phyloP scores from a whole-genome alignment of 1,140 invertebrate genomes.

The Ceratitis capitata region DNA sequence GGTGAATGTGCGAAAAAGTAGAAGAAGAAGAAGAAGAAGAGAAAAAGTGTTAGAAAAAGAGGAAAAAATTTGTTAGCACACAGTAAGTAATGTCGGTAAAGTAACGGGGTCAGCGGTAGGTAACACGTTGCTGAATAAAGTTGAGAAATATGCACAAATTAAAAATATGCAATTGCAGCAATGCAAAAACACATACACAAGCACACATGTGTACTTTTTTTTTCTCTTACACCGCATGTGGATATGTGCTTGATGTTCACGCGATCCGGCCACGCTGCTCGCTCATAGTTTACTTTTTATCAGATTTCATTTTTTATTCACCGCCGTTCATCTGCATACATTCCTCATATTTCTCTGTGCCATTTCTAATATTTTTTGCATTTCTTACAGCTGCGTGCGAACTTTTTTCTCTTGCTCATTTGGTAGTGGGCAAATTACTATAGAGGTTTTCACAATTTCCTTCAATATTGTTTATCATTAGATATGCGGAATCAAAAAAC shows the following conservation, averaged over 20 bases:
- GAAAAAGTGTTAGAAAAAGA: neutral
- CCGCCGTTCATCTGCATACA: constrained; percentile 10
- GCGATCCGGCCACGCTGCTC: neutral
- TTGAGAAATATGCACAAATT: constrained; percentile 39
- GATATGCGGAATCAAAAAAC: no score
- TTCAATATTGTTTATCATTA: no score
- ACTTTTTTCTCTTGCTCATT: constrained; percentile 19
- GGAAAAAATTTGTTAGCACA: no score
- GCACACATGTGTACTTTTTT: neutral
- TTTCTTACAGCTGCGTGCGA: neutral
- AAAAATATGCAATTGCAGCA: constrained; percentile 29
- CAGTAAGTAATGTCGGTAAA: no score
- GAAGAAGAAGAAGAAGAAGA: neutral
- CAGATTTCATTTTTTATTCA: constrained; percentile 8
- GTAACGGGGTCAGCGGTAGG: neutral
- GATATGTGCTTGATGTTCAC: neutral
- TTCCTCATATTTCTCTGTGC: constrained; percentile 14
- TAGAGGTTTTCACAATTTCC: no score
- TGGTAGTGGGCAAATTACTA: neutral
- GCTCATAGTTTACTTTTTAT: constrained; percentile 19
- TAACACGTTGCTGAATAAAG: constrained; percentile 3
- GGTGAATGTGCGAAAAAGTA: neutral
- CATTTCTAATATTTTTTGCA: neutral
- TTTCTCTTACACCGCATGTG: neutral
- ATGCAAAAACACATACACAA: neutral